A percentile compares a stretch with the other conserved stretches of the same genome.
These are phyloP conservation scores for Anas georgica DNA, from an alignment of 2,797 vertebrate species.

Conservation along the genomic window DNA sequence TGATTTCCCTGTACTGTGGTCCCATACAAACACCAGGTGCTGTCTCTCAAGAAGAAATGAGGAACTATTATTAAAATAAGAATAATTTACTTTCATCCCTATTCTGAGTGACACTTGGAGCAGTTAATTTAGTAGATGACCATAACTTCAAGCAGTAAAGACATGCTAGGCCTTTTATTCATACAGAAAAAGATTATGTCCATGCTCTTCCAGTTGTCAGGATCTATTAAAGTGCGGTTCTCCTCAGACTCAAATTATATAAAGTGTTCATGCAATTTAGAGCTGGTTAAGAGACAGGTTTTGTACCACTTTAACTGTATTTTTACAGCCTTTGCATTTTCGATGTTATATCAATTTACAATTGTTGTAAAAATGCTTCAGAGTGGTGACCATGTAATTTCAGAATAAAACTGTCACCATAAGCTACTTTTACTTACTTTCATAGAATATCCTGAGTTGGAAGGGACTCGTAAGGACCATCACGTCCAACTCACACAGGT, in stretches of 20 bases:
- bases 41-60: background rate
- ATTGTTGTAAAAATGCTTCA: background rate
- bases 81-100: background rate
- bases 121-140: background rate
- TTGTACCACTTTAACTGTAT: background rate
- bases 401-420: background rate
- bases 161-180: background rate
- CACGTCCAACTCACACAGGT: too few relatives aligned
- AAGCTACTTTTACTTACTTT: background rate
- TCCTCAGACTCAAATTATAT: background rate
- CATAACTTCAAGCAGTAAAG: background rate
- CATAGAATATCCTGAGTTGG: too few relatives aligned
- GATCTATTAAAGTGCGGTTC: background rate
- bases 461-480: too few relatives aligned
- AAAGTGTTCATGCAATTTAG: background rate
- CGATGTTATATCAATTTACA: background rate
- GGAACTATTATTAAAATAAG: background rate
- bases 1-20: background rate
- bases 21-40: background rate
- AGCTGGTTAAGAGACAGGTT: background rate
- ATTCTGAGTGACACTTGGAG: background rate
- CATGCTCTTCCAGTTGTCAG: background rate
- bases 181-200: background rate
- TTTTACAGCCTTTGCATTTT: background rate
- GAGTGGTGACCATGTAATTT: background rate